Base-by-base conservation (phyloP, 2,888 invertebrate species). In the Habrosyne pyritoides region DNA sequence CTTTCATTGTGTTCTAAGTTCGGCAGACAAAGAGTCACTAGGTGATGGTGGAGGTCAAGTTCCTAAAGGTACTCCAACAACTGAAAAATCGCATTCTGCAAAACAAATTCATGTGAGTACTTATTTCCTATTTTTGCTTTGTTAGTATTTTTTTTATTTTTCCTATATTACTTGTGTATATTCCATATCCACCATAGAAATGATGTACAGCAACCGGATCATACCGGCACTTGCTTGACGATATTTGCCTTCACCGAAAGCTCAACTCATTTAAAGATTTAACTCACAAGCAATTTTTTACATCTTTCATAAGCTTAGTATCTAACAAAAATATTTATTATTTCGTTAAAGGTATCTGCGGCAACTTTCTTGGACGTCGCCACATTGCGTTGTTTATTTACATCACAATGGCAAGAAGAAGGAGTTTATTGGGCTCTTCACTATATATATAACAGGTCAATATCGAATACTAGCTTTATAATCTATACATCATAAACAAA, bases 281-380 rank as follows among this genome's bases (percentile, higher is more conserved):
- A n/a, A n/a, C n/a, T n/a, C n/a, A n/a, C n/a, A n/a, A n/a, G n/a
- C n/a, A n/a, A n/a, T n/a, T n/a, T n/a, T n/a, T n/a, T n/a, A n/a
- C n/a, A n/a, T n/a, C n/a, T n/a, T n/a, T n/a, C n/a, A n/a, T n/a
- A n/a, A n/a, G n/a, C n/a, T n/a, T n/a, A n/a, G n/a, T n/a, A n/a
- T n/a, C 14, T 24, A 24, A 5, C 18, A n/a, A 49, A n/a, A 26
- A 21, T 51, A 42, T 36, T 59, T 47, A 49, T 49, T 21, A 33
- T 53, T 50, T 56, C 10, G 24, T 53, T 57, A 71, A 12, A 97
- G 90, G 93, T 96, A 1, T 94, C 95, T 12, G 96, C 97, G 21
- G 99, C 99, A 0, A 99, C 98, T 0, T 99, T 98, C 84, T 93
- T 99, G 55, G 99, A 99, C 84, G 98, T 99, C 0, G 98, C 99